Evolutionary conservation across 1,140 invertebrate species (phyloP), one percentile per base, ranked within the genome.

Genomic region (Brachionus koreanus): DNA sequence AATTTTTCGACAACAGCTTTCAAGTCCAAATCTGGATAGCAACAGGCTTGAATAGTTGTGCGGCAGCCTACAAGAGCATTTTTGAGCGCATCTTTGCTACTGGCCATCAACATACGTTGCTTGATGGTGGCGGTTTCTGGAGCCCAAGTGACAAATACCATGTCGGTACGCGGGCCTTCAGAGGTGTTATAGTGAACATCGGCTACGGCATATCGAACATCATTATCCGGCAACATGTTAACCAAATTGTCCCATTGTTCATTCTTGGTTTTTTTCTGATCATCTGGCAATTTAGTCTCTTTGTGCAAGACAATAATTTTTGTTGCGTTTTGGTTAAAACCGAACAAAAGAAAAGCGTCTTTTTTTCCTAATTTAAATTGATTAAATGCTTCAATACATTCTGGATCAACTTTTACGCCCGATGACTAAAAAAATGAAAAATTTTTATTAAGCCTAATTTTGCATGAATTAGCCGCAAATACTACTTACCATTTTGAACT

Each of bases 61-160:
- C 95, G 94, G 85, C 98, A 93, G 86, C 96, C 96, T 83, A 95
- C 94, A 86, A 98, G 90, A 83, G 95, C 94, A 88, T 96, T 95
- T 90, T 96, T 97, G 85, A 98, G 90, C 85, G 95, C 95, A 89
- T 96, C 95, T 87, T 97, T 97, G 86, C 94, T 96, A 91, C 94
- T 93, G 69, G 96, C 96, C 90, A 98, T 98, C 91, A 98, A 93
- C 95, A 98, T 98, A 93, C 98, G 98, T 93, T 97, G 96, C 91
- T 97, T 97, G 83, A 97, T 94, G 89, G 95, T 95, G 85, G 95
- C 95, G 87, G 93, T 95, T 89, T 98, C 95, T 35, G 96, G 96
- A 91, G 95, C 97, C 82, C 82, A 83, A 43, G 39, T 43, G 25
- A 83, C 43, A 75, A 83, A 83, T 33, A 61, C 43, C 25, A 83